Base-by-base conservation (phyloP, 2,888 invertebrate species). In the Melanchra persicariae region DNA sequence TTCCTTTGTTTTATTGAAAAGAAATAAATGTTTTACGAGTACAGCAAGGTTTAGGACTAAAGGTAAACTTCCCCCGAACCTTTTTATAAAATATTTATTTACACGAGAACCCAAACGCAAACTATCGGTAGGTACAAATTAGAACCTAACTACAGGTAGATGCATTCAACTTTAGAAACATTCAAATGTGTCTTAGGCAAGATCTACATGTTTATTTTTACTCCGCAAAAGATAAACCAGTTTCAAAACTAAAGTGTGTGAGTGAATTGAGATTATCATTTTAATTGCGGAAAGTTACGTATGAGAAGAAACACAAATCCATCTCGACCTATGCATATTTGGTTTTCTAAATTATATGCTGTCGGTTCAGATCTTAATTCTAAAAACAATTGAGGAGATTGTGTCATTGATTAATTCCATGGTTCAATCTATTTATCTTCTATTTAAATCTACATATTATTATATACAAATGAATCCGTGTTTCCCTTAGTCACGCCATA, bases 401-500 rank as follows among this genome's bases (percentile, higher is more conserved):
- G 82, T 81, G 70, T 75, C 68, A 81, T 74, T 77, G 58, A 83
- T 79, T 83, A 81, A 78, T 83, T 85, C 74, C 85, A 87, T 86
- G 83, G 83, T 81, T 77, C 74, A 59, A 70, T 79, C n/a, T n/a
- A n/a, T n/a, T n/a, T n/a, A n/a, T n/a, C n/a, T n/a, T n/a, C n/a
- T n/a, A n/a, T n/a, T n/a, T n/a, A n/a, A n/a, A n/a, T n/a, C n/a
- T n/a, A n/a, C n/a, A n/a, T n/a, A n/a, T n/a, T n/a, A n/a, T n/a
- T n/a, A n/a, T n/a, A n/a, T n/a, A n/a, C n/a, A n/a, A n/a, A n/a
- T n/a, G n/a, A n/a, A n/a, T n/a, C n/a, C n/a, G n/a, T n/a, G n/a
- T n/a, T n/a, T n/a, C n/a, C n/a, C n/a, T n/a, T n/a, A n/a, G n/a
- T n/a, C n/a, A n/a, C n/a, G n/a, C n/a, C n/a, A n/a, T n/a, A n/a